Evolutionary conservation across 1,140 invertebrate species (phyloP).

Genomic region (Saxidomus purpurata): DNA sequence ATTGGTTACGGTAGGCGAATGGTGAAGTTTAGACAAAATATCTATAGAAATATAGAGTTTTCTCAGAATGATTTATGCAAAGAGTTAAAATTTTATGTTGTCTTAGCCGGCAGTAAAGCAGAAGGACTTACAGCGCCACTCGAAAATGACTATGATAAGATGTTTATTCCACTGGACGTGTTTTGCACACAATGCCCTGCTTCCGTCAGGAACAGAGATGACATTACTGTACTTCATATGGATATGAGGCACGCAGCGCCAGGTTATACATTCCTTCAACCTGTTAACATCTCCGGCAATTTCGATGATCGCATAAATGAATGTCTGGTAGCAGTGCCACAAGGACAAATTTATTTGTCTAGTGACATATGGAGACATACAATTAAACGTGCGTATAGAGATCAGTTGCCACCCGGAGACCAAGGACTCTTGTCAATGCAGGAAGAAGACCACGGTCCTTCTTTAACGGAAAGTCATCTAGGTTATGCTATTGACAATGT

Average conservation of each 20-base stretch:
- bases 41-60: background rate
- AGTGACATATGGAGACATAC: background rate
- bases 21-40: background rate
- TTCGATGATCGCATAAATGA: background rate
- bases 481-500: background rate
- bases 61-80: background rate
- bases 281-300: background rate
- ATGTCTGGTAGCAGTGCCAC: background rate
- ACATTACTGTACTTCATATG: background rate
- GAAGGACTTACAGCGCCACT: background rate
- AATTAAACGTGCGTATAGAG: background rate
- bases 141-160: background rate
- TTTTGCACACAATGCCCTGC: background rate
- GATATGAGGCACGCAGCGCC: background rate
- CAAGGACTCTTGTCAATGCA: background rate
- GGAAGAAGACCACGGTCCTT: background rate
- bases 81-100: background rate
- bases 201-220: background rate
- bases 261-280: background rate
- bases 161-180: background rate
- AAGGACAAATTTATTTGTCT: background rate
- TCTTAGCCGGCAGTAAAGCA: background rate
- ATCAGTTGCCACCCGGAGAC: background rate
- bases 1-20: background rate
- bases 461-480: background rate